Base-by-base conservation (phyloP, 2,113 vertebrate species). In the Argyrosomus japonicus region DNA sequence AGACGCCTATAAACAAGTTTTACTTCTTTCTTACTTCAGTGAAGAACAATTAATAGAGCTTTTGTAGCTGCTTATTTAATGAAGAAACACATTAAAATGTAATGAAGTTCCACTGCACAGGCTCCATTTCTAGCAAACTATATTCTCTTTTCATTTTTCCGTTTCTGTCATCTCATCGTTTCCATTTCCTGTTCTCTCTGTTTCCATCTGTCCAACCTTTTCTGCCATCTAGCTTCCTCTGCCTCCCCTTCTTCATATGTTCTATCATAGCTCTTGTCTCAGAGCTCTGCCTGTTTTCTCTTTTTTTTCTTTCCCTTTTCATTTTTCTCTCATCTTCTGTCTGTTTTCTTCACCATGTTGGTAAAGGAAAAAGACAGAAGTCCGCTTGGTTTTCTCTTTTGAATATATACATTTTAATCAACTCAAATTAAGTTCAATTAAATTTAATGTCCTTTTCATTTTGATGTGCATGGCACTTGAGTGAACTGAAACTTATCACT, bases 161-260 rank as follows among this genome's bases (percentile, higher is more conserved):
- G 4, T 60, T 57, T 56, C 54, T 32, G 48, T 67, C 67, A 10
- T 51, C 75, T 40, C 36, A 45, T 50, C 62, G 61, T 45, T 78
- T 76, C 48, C 58, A 65, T 87, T 87, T 87, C 84, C 78, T 76
- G n/a, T 79, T 60, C 60, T 61, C 32, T 82, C 74, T 32, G 9
- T 75, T 75, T 79, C 58, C 47, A 50, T 58, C 65, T 15, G 19
- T 63, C 56, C 63, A 15, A 4, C 27, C 43, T 32, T 61, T 51
- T 56, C 9, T 67, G 32, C 27, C 45, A 17, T 36, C 78, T 67
- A 45, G 2, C 58, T 45, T 77, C 43, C 23, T 23, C 17, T 47
- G 5, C 40, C 10, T 61, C 18, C 21, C 36, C 17, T 54, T 14
- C n/a, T 64, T 47, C 14, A 6, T 53, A 63, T 56, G 62, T 51